Conservation (phyloP, 2,797 vertebrate genomes). For the Discoglossus pictus region DNA sequence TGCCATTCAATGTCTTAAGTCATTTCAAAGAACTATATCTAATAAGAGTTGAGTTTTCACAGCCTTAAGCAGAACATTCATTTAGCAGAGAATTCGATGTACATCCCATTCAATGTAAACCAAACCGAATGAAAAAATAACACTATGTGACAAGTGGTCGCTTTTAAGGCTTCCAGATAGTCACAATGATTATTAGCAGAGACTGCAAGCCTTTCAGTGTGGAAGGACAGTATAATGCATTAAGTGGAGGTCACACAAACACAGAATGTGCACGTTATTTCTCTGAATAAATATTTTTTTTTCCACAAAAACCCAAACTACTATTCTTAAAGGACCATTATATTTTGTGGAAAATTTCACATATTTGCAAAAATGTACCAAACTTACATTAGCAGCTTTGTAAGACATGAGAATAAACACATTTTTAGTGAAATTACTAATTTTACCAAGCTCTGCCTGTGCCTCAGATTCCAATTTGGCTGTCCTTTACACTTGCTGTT, state of each 20-base stretch:
- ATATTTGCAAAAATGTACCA: too few relatives aligned
- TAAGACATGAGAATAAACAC: too few relatives aligned
- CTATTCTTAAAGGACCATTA: too few relatives aligned
- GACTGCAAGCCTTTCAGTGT: not conserved
- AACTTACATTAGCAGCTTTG: too few relatives aligned
- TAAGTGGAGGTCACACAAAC: not conserved
- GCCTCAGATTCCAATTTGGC: too few relatives aligned
- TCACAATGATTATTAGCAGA: constrained; percentile 5
- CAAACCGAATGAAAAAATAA: constrained; percentile 50
- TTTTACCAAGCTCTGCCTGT: too few relatives aligned
- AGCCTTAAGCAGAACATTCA: constrained; percentile 59
- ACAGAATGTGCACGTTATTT: too few relatives aligned
- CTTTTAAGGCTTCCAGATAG: constrained; percentile 34
- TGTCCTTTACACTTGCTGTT: too few relatives aligned
- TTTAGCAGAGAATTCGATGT: constrained; percentile 45
- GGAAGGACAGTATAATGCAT: constrained; percentile 10
- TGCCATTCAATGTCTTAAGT: constrained; percentile 60
- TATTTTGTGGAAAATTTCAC: too few relatives aligned
- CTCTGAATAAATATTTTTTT: too few relatives aligned
- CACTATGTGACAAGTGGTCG: constrained; percentile 57
- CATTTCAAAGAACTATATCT: constrained; percentile 60
- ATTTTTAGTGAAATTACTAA: too few relatives aligned
- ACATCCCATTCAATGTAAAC: constrained; percentile 49
- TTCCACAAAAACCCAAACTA: too few relatives aligned
- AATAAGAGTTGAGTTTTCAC: constrained; percentile 61